A percentile compares a stretch with the other conserved stretches of the same genome.
Conservation (phyloP, 2,888 invertebrate species). For the Liopterus haemorrhoidalis region DNA sequence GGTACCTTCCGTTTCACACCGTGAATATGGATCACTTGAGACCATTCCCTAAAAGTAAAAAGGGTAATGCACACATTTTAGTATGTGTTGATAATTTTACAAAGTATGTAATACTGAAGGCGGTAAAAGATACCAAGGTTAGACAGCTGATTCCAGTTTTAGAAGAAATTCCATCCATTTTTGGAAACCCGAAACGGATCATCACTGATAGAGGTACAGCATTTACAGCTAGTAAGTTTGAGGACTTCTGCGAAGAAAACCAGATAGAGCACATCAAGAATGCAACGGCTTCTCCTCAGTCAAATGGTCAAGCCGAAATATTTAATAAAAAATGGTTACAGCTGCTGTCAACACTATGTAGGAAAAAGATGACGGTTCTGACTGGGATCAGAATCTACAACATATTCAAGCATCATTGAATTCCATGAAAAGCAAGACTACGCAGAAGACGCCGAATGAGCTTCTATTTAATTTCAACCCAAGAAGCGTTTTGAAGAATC, state of each 20-base stretch:
- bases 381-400: no score
- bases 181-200: slow-evolving; percentile 32
- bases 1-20: no score
- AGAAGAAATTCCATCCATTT: slow-evolving; percentile 30
- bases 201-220: slow-evolving; percentile 39
- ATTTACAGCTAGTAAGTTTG: slow-evolving; percentile 37
- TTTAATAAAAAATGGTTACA: no score
- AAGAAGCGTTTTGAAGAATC: no score
- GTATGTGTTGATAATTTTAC: slow-evolving; percentile 38
- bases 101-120: slow-evolving; percentile 36
- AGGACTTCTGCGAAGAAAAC: slow-evolving; percentile 33
- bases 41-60: slow-evolving; percentile 37
- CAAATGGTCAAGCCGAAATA: no score
- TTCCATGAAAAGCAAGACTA: no score
- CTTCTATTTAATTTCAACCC: no score
- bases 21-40: slow-evolving; percentile 42
- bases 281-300: slow-evolving; percentile 4
- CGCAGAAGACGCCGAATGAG: no score
- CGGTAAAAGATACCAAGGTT: slow-evolving; percentile 34
- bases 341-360: no score
- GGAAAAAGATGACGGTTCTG: no score
- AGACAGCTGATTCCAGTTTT: slow-evolving; percentile 32
- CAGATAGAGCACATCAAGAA: slow-evolving; percentile 29
- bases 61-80: slow-evolving; percentile 36
- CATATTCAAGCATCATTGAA: no score